Conservation (phyloP, 2,888 invertebrate genomes). For the Chelonus formosanus region DNA sequence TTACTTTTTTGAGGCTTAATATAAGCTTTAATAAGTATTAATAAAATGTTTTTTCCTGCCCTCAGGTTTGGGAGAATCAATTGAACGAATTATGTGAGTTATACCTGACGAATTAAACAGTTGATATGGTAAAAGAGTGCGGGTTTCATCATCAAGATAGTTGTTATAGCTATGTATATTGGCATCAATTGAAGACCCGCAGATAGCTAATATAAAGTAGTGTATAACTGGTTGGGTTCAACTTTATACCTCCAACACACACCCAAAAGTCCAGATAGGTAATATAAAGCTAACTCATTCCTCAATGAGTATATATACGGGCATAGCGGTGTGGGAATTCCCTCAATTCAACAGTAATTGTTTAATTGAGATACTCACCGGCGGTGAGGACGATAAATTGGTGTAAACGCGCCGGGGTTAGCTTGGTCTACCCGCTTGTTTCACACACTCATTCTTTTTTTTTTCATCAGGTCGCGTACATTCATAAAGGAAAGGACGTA, state of each 20-base stretch:
- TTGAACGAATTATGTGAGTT: constrained; percentile 6
- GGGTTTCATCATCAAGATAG: constrained; percentile 8
- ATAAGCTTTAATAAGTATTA: background rate
- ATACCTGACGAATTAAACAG: constrained; percentile 11
- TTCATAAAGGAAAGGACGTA: background rate
- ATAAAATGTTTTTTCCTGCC: constrained; percentile 19
- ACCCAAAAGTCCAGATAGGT: constrained; percentile 17
- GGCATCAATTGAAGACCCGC: constrained; percentile 27
- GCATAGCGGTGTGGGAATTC: constrained; percentile 50
- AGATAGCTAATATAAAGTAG: constrained; percentile 3
- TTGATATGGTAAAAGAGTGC: constrained; percentile 10
- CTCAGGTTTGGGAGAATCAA: constrained; percentile 5
- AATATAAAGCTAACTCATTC: constrained; percentile 1
- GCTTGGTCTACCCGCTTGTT: constrained; percentile 10
- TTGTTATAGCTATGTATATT: constrained; percentile 17
- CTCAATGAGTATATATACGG: constrained; percentile 49
- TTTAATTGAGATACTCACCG: constrained; percentile 57
- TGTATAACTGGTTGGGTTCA: constrained; percentile 3
- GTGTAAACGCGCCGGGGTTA: constrained; percentile 21
- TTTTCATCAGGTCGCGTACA: background rate
- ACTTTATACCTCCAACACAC: constrained; percentile 10
- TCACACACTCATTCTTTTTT: constrained; percentile 13
- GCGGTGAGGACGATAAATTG: constrained; percentile 32
- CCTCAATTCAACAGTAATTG: constrained; percentile 59
- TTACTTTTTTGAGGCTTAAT: constrained; percentile 10